Conservation (phyloP, 1,140 invertebrate genomes). For the Trichoplusia ni region DNA sequence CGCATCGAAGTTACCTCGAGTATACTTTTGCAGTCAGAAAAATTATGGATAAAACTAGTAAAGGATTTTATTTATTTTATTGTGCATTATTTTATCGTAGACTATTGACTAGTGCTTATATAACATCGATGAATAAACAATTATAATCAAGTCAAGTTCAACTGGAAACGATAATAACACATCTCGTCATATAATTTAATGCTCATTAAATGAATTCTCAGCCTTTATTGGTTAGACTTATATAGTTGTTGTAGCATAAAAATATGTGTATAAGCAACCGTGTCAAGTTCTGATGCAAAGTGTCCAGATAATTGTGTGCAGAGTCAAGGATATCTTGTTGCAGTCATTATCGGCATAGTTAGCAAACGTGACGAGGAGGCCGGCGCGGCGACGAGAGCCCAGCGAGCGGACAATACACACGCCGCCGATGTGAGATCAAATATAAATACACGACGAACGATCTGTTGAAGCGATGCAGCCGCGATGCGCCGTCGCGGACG, state of each 20-base stretch:
- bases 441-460: constrained; percentile 12
- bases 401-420: neutral
- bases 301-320: constrained; percentile 71
- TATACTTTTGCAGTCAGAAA: too few relatives aligned
- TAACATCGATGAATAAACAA: constrained; percentile 38
- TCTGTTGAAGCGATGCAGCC: neutral
- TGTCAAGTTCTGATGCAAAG: constrained; percentile 72
- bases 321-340: constrained; percentile 70
- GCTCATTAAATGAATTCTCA: constrained; percentile 65
- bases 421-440: constrained; percentile 7
- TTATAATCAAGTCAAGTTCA: constrained; percentile 58
- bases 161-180: constrained; percentile 58
- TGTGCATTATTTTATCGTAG: constrained; percentile 8
- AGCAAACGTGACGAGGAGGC: constrained; percentile 44
- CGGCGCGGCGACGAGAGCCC: neutral
- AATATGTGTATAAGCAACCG: constrained; percentile 44
- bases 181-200: constrained; percentile 58
- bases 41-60: too few relatives aligned
- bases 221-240: constrained; percentile 33
- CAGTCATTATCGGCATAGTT: constrained; percentile 47
- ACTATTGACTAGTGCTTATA: neutral
- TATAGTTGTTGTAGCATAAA: constrained; percentile 20
- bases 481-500: neutral
- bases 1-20: too few relatives aligned
- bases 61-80: neutral